Evolutionary conservation across 1,140 invertebrate species (phyloP).

Genomic region (Ips typographus): DNA sequence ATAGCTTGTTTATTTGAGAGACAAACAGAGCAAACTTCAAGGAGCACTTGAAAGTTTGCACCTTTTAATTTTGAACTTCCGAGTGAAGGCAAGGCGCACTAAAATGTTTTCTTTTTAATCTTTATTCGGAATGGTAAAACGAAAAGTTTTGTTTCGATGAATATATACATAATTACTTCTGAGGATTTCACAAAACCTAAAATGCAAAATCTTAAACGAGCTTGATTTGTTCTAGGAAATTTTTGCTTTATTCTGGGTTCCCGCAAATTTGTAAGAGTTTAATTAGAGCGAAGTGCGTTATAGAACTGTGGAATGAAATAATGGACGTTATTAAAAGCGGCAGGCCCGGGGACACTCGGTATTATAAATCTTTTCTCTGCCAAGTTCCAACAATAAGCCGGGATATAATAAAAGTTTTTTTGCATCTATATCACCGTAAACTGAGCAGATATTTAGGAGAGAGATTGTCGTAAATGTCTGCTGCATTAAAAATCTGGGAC

Average conservation of each 20-base stretch:
- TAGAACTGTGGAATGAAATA: conserved; percentile 10
- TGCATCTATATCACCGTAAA: conserved; percentile 34
- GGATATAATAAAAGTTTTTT: conserved; percentile 31
- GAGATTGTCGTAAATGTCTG: conserved; percentile 22
- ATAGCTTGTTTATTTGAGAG: conserved; percentile 22
- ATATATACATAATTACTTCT: conserved; percentile 23
- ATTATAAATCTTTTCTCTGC: conserved; percentile 29
- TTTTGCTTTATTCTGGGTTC: neutral
- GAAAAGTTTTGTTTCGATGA: conserved; percentile 24
- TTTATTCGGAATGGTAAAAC: conserved; percentile 14
- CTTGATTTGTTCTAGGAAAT: neutral
- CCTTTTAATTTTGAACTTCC: conserved; percentile 31
- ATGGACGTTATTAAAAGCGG: conserved; percentile 4
- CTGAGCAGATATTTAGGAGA: conserved; percentile 29
- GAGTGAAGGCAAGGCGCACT: conserved; percentile 14
- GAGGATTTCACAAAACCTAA: neutral
- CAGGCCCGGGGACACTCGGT: conserved; percentile 17
- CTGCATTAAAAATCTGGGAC: conserved; percentile 26
- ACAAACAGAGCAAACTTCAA: conserved; percentile 18
- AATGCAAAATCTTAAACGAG: conserved; percentile 1
- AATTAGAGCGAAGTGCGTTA: conserved; percentile 2
- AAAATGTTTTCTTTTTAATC: conserved; percentile 30
- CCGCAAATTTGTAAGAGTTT: neutral
- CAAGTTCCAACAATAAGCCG: conserved; percentile 28
- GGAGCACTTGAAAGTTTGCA: conserved; percentile 24